phyloP scores from a whole-genome alignment of 2,113 vertebrate species.

The Plecotus auritus region DNA sequence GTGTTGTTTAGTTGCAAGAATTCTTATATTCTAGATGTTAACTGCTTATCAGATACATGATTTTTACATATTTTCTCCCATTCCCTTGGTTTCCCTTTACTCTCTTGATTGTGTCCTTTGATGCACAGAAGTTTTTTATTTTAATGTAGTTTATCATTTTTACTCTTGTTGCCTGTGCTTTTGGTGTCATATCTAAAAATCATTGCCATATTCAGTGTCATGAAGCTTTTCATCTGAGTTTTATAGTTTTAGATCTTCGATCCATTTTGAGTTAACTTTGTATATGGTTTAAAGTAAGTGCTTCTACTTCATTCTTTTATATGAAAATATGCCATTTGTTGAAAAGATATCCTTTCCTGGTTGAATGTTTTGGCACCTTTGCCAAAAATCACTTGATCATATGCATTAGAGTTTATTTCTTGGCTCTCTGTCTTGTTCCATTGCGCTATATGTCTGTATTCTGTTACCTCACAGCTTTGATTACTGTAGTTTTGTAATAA shows the following conservation, averaged over 20 bases:
- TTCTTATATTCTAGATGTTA: slow-evolving; percentile 4
- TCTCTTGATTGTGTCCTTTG: not conserved
- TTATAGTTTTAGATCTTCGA: not conserved
- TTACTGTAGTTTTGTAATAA: not conserved
- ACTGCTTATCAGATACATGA: not conserved
- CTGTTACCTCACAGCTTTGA: not conserved
- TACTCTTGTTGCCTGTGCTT: not conserved
- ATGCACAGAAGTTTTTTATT: not conserved
- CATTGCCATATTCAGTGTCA: not conserved
- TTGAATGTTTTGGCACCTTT: not conserved
- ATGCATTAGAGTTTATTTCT: not conserved
- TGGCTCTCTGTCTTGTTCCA: not conserved
- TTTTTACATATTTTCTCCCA: not conserved
- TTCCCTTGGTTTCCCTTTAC: not conserved
- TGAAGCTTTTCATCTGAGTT: not conserved
- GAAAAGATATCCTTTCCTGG: not conserved
- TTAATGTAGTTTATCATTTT: not conserved
- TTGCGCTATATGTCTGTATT: not conserved
- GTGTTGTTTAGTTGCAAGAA: not conserved
- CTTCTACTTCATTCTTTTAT: not conserved
- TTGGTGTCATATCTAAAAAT: not conserved
- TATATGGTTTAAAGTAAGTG: not conserved
- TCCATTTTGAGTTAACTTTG: not conserved
- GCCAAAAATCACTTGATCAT: not conserved
- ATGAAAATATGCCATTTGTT: not conserved